These are phyloP conservation scores for Lacanobia wlatinum DNA, from an alignment of 2,888 invertebrate genomes.

Conservation along the genomic window DNA sequence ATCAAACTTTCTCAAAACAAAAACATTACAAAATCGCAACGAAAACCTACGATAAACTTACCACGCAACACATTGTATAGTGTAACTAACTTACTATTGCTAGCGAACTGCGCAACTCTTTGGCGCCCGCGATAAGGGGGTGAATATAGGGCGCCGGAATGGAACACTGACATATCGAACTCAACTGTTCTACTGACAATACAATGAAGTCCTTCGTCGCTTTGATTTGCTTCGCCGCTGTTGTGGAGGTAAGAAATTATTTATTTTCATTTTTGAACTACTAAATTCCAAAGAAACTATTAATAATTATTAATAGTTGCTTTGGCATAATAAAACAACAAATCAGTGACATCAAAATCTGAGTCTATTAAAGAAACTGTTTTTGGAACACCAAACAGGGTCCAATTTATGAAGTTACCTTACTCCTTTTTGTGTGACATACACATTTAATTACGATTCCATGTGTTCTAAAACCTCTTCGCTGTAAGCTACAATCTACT, in stretches of 20 bases:
- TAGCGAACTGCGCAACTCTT: background rate
- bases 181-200: slow-evolving; percentile 12
- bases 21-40: slow-evolving; percentile 27
- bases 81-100: background rate
- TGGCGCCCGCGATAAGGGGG: slow-evolving; percentile 50
- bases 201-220: slow-evolving; percentile 52
- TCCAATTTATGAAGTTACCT: too few species aligned
- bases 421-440: too few species aligned
- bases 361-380: too few species aligned
- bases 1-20: slow-evolving; percentile 20
- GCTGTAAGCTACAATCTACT: too few species aligned
- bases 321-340: too few species aligned
- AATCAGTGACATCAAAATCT: too few species aligned
- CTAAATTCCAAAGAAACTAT: too few species aligned
- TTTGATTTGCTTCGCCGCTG: slow-evolving; percentile 43
- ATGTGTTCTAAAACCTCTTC: too few species aligned
- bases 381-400: too few species aligned
- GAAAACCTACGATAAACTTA: slow-evolving; percentile 8
- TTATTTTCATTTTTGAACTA: too few species aligned
- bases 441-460: too few species aligned
- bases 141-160: slow-evolving; percentile 60
- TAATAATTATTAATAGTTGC: too few species aligned
- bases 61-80: background rate
- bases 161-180: slow-evolving; percentile 37
- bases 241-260: slow-evolving; percentile 48